Conservation (phyloP, 2,888 invertebrate species). For the Nematopogon swammerdamellus region DNA sequence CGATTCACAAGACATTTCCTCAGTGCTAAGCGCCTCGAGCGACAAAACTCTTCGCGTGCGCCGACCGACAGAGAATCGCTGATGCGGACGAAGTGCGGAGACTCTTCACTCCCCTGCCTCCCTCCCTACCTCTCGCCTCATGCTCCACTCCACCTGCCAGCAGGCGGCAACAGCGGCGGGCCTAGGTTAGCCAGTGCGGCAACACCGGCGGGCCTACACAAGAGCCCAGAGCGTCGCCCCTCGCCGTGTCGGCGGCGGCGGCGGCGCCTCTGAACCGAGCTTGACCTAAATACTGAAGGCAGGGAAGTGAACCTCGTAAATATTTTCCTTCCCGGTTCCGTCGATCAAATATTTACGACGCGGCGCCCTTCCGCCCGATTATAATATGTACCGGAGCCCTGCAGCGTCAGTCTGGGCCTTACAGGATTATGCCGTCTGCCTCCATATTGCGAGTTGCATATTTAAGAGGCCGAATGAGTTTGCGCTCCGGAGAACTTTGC, state of each 20-base stretch:
- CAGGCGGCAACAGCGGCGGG: background rate
- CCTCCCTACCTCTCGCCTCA: too few species aligned
- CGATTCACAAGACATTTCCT: too few species aligned
- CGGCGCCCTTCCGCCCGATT: conserved; percentile 33
- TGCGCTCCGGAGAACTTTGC: background rate
- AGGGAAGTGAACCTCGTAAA: conserved; percentile 20
- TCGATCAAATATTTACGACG: conserved; percentile 43
- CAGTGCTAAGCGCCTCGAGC: too few species aligned
- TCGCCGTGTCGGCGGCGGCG: background rate
- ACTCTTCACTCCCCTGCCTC: too few species aligned
- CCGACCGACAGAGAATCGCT: too few species aligned
- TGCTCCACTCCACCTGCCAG: background rate
- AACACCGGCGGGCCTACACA: too few species aligned
- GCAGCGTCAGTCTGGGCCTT: conserved; percentile 13
- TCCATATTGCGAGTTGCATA: conserved; percentile 36
- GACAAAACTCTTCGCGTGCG: too few species aligned
- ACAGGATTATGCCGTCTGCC: conserved; percentile 28
- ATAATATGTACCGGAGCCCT: conserved; percentile 9
- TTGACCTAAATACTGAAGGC: background rate
- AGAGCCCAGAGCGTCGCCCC: too few species aligned
- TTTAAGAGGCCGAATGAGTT: conserved; percentile 19
- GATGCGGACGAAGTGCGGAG: too few species aligned
- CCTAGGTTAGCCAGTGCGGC: too few species aligned
- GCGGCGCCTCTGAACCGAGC: background rate
- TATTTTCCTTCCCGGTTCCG: conserved; percentile 28